phyloP scores from a whole-genome alignment of 2,888 invertebrate genomes.

The Cosmorhoe ocellata region DNA sequence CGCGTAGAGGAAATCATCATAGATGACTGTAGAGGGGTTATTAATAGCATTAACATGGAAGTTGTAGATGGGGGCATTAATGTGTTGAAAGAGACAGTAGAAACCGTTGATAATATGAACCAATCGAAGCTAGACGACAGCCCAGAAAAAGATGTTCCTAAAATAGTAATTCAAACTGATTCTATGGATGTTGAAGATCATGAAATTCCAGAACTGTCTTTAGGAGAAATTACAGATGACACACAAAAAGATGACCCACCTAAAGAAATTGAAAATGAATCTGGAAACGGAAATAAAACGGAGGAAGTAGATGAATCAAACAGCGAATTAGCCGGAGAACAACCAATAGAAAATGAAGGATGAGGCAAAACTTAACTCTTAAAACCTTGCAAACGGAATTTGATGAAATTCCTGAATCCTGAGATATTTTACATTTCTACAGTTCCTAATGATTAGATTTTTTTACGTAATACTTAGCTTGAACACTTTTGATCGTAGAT shows the following conservation, averaged over 20 bases:
- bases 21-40: conserved; percentile 61
- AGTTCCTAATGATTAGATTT: conserved; percentile 13
- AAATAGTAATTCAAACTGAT: conserved; percentile 26
- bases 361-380: background rate
- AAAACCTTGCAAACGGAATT: background rate
- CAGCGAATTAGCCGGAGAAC: background rate
- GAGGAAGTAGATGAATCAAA: conserved; percentile 11
- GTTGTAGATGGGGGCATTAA: conserved; percentile 65
- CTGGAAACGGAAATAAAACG: conserved; percentile 11
- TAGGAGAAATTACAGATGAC: conserved; percentile 1
- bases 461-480: conserved; percentile 4
- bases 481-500: conserved; percentile 1
- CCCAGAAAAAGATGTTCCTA: conserved; percentile 26
- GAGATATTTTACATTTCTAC: background rate
- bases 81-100: conserved; percentile 62
- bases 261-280: conserved; percentile 5
- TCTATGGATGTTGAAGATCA: conserved; percentile 17
- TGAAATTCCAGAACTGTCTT: conserved; percentile 4
- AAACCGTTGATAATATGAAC: conserved; percentile 48
- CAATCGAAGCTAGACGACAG: conserved; percentile 26
- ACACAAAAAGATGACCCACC: conserved; percentile 5
- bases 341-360: background rate
- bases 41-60: conserved; percentile 74
- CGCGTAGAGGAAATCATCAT: conserved; percentile 58
- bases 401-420: background rate